These are phyloP conservation scores for Platyscapa corneri DNA, from an alignment of 1,140 invertebrate genomes.

Conservation along the genomic window DNA sequence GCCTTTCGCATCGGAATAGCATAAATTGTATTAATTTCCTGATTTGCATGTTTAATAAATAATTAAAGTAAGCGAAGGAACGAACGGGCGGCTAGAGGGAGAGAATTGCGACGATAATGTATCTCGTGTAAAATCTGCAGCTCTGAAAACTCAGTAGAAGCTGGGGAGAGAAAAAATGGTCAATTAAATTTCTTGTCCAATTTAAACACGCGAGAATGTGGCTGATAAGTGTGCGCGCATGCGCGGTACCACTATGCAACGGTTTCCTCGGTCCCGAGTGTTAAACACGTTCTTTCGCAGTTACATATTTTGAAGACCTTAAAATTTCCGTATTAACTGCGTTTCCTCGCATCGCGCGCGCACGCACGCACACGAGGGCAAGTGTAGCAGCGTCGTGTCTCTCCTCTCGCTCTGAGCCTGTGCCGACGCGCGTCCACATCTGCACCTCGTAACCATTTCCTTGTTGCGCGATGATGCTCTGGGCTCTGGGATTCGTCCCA, in stretches of 20 bases:
- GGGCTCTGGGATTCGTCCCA: not conserved
- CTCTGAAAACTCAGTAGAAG: too few species aligned
- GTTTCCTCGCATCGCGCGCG: not conserved
- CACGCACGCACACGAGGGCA: too few species aligned
- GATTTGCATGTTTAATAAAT: too few species aligned
- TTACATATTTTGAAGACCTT: not conserved
- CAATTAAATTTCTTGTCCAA: not conserved
- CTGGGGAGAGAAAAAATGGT: too few species aligned
- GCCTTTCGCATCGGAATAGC: too few species aligned
- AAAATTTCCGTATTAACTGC: not conserved
- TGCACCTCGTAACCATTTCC: not conserved
- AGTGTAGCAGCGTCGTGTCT: not conserved
- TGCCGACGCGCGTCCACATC: not conserved
- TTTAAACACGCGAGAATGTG: not conserved
- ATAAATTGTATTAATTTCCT: too few species aligned
- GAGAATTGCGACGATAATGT: too few species aligned
- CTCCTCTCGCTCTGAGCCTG: not conserved
- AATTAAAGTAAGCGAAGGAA: too few species aligned
- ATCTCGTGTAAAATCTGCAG: too few species aligned
- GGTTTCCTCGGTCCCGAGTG: not conserved
- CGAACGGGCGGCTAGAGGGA: too few species aligned
- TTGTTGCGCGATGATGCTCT: not conserved
- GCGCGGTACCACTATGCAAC: not conserved
- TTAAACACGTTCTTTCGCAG: not conserved
- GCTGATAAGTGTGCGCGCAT: not conserved